Conservation (phyloP, 1,140 invertebrate species). For the Augochlora pura region DNA sequence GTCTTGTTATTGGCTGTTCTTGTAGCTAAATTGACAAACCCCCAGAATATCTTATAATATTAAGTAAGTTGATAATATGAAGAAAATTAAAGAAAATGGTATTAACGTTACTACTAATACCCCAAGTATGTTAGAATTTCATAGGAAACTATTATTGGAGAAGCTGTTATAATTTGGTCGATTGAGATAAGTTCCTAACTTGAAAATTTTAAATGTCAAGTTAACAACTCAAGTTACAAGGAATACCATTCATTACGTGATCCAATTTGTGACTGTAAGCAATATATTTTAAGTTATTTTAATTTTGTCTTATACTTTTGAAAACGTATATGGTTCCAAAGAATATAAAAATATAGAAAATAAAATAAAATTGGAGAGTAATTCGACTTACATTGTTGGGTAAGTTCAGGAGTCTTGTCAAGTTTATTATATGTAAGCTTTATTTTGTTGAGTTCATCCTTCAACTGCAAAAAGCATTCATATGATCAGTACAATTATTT, state of each 20-base stretch:
- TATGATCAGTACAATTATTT: background rate
- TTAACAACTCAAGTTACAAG: slow-evolving; percentile 11
- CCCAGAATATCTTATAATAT: slow-evolving; percentile 63
- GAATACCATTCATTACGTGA: background rate
- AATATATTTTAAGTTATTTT: background rate
- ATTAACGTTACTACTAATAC: slow-evolving; percentile 31
- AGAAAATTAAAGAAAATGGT: slow-evolving; percentile 42
- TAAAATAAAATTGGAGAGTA: slow-evolving; percentile 1
- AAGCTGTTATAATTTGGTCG: background rate
- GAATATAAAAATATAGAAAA: slow-evolving; percentile 25
- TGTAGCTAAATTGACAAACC: slow-evolving; percentile 69
- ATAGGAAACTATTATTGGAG: background rate
- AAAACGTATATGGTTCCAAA: slow-evolving; percentile 4
- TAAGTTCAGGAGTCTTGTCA: slow-evolving; percentile 42
- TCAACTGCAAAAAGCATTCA: slow-evolving; percentile 62
- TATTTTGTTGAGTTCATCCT: slow-evolving; percentile 67
- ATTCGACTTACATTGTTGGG: slow-evolving; percentile 62
- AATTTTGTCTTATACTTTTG: background rate
- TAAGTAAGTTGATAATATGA: slow-evolving; percentile 27
- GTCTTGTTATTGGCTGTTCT: slow-evolving; percentile 62
- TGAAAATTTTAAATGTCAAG: background rate
- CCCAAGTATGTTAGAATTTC: slow-evolving; percentile 43
- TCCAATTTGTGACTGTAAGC: background rate
- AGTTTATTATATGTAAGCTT: slow-evolving; percentile 60
- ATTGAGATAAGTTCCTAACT: background rate